Evolutionary conservation across 2,113 vertebrate genomes (phyloP).

Genomic region (Pholis gunnellus): DNA sequence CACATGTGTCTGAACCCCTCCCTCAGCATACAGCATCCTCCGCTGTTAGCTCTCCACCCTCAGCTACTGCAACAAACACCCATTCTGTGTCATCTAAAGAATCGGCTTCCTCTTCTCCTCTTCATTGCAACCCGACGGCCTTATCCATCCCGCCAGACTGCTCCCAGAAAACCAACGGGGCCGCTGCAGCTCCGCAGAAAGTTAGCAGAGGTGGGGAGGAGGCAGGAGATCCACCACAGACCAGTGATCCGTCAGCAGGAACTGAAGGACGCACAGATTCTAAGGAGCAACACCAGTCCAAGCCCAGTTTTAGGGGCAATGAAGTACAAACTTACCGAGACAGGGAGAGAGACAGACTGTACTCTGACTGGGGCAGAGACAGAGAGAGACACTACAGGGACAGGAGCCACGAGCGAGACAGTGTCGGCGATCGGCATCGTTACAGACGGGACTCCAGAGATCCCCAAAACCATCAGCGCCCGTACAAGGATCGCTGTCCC

Average conservation of each 20-base stretch:
- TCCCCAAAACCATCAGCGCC: conserved; percentile 52
- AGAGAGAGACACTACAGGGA: conserved; percentile 66
- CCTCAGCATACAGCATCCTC: conserved; percentile 38
- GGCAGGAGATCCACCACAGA: conserved; percentile 26
- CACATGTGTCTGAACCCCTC: conserved; percentile 44
- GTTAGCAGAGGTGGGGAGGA: conserved; percentile 20
- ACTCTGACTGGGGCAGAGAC: conserved; percentile 65
- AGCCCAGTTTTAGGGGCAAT: conserved; percentile 43
- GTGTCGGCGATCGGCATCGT: conserved; percentile 73
- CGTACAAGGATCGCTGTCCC: conserved; percentile 81
- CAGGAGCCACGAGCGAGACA: conserved; percentile 77
- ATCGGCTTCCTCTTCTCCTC: conserved; percentile 34
- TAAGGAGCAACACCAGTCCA: conserved; percentile 53
- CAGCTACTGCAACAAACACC: conserved; percentile 37
- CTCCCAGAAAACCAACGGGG: conserved; percentile 30
- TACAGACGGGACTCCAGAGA: conserved; percentile 77
- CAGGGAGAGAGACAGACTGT: conserved; percentile 44
- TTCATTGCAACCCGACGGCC: conserved; percentile 39
- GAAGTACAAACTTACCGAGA: conserved; percentile 51
- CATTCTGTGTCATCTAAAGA: conserved; percentile 33
- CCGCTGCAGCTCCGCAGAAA: conserved; percentile 35
- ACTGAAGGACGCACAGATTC: conserved; percentile 41
- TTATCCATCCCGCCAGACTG: conserved; percentile 37
- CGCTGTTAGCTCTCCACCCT: conserved; percentile 42
- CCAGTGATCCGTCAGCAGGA: conserved; percentile 22